Conservation (phyloP, 2,888 invertebrate species). For the Lasioglossum morio region DNA sequence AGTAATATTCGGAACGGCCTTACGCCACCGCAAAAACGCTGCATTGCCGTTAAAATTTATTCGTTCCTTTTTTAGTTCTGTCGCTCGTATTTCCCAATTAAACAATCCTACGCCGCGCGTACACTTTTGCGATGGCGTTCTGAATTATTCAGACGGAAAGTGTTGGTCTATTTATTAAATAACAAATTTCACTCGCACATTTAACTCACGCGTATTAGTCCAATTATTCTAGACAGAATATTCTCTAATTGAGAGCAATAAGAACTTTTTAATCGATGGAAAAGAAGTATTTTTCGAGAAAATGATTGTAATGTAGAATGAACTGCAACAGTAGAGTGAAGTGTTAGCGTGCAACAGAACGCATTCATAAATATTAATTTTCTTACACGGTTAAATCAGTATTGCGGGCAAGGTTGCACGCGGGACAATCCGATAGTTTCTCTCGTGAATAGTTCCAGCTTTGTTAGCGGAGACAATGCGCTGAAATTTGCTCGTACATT, state of each 20-base stretch:
- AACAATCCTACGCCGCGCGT: background rate
- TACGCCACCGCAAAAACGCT: background rate
- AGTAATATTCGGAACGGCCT: background rate
- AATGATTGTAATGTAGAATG: background rate
- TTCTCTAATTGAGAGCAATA: no score
- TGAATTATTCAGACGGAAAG: background rate
- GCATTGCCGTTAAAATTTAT: background rate
- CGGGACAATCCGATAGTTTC: background rate
- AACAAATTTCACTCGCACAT: background rate
- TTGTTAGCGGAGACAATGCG: constrained; percentile 32
- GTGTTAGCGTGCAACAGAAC: background rate
- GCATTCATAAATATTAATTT: background rate
- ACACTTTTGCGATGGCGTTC: background rate
- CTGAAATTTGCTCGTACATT: background rate
- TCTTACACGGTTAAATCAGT: background rate
- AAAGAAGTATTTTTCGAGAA: background rate
- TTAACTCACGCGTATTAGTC: no score
- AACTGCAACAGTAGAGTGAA: no score
- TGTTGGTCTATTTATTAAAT: background rate
- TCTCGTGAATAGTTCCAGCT: background rate
- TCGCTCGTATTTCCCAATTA: background rate
- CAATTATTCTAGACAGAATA: background rate
- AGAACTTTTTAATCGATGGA: background rate
- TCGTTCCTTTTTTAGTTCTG: background rate
- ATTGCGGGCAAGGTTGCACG: background rate